Evolutionary conservation across 2,797 vertebrate genomes (phyloP).

Genomic region (Spheniscus humboldti): DNA sequence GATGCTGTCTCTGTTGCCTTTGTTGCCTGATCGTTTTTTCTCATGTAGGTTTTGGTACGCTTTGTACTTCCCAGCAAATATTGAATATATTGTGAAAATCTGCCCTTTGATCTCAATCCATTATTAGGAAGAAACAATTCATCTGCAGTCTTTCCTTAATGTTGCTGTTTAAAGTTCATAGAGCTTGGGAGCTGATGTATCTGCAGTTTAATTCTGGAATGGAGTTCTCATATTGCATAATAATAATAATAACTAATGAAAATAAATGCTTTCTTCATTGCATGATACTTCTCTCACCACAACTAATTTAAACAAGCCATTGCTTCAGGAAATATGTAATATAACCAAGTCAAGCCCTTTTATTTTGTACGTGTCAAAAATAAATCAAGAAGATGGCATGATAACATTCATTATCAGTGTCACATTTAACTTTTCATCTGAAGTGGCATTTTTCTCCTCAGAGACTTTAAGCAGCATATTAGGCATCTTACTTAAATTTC

Average conservation of each 20-base stretch:
- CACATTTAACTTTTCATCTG: background rate
- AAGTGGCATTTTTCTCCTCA: background rate
- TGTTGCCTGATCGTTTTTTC: background rate
- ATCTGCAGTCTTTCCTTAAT: background rate
- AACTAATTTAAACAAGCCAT: background rate
- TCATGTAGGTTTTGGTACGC: background rate
- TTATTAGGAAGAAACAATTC: background rate
- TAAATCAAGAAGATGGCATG: background rate
- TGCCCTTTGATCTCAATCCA: background rate
- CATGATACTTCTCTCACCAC: background rate
- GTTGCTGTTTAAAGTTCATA: background rate
- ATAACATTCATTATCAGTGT: background rate
- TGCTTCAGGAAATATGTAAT: background rate
- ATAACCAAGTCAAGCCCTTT: background rate
- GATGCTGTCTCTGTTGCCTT: background rate
- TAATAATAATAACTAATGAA: background rate
- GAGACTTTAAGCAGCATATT: background rate
- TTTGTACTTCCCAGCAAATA: background rate
- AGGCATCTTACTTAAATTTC: background rate
- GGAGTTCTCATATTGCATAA: background rate
- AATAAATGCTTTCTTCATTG: background rate
- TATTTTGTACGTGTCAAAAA: background rate
- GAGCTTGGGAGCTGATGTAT: background rate
- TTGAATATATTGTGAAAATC: background rate
- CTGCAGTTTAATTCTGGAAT: conserved; percentile 1